A percentile compares a stretch with the other conserved stretches of the same genome.
phyloP scores from a whole-genome alignment of 2,888 invertebrate species.

The Microchrysa polita region DNA sequence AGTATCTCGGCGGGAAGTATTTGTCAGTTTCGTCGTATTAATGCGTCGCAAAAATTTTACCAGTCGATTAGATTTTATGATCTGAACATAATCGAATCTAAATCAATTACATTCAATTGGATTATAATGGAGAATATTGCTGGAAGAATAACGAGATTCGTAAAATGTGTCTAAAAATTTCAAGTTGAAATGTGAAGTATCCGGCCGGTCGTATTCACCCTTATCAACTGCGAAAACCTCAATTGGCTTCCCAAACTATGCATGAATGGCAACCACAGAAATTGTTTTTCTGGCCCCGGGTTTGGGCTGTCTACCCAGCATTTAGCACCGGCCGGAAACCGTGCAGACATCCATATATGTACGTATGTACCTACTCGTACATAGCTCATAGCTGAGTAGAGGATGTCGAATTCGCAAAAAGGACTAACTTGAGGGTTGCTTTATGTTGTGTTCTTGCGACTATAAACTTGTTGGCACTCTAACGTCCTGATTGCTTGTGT shows the following conservation, averaged over 20 bases:
- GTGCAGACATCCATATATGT: not conserved
- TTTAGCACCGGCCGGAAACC: not conserved
- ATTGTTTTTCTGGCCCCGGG: not conserved
- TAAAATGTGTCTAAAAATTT: no score
- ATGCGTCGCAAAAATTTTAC: no score
- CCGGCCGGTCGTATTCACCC: no score
- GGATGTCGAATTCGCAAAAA: constrained; percentile 1
- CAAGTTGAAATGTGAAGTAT: no score
- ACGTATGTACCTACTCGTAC: no score
- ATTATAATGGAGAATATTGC: no score
- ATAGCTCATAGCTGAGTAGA: no score
- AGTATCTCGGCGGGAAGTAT: constrained; percentile 9
- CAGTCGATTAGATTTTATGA: no score
- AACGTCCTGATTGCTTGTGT: constrained; percentile 12
- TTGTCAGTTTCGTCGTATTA: not conserved
- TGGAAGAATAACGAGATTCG: no score
- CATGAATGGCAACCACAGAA: not conserved
- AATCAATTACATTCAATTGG: no score
- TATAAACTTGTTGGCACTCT: constrained; percentile 11
- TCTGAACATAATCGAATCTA: no score
- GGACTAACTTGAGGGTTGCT: not conserved
- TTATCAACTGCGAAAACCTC: no score
- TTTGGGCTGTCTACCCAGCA: not conserved
- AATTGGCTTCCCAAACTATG: not conserved
- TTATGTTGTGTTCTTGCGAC: not conserved